Conservation (phyloP, 2,888 invertebrate genomes). For the Tinea trinotella region DNA sequence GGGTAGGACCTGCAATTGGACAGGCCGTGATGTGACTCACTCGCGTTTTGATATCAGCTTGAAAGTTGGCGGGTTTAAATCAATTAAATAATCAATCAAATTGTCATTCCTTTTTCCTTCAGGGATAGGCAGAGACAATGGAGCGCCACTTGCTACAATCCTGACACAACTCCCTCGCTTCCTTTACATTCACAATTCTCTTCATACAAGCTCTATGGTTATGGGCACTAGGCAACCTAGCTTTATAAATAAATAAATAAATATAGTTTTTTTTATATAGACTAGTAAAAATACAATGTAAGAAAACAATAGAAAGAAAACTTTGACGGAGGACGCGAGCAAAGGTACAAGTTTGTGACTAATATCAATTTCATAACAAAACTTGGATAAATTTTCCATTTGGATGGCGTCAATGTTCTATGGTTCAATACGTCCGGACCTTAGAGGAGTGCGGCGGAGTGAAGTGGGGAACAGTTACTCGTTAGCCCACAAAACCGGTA, state of each 20-base stretch:
- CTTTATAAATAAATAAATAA: too few species aligned
- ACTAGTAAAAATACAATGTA: not conserved
- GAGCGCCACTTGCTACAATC: too few species aligned
- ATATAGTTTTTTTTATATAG: not conserved
- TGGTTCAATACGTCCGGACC: constrained; percentile 17
- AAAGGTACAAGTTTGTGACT: not conserved
- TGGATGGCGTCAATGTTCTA: constrained; percentile 30
- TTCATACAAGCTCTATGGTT: too few species aligned
- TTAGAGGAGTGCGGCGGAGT: not conserved
- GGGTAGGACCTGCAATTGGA: not conserved
- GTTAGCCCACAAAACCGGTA: constrained; percentile 67
- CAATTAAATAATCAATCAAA: too few species aligned
- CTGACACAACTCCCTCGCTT: too few species aligned
- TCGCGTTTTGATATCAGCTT: too few species aligned
- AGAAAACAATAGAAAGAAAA: not conserved
- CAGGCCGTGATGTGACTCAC: too few species aligned
- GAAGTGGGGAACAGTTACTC: constrained; percentile 37
- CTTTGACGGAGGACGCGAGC: not conserved
- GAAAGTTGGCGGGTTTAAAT: too few species aligned
- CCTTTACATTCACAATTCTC: too few species aligned
- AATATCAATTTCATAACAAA: constrained; percentile 9
- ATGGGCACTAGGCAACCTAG: too few species aligned
- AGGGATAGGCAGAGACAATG: too few species aligned
- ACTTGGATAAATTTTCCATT: constrained; percentile 49
- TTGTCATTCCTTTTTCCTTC: too few species aligned